Evolutionary conservation across 2,113 vertebrate genomes (phyloP), one percentile per base, ranked within the genome.

Genomic region (Gracilinanus agilis): DNA sequence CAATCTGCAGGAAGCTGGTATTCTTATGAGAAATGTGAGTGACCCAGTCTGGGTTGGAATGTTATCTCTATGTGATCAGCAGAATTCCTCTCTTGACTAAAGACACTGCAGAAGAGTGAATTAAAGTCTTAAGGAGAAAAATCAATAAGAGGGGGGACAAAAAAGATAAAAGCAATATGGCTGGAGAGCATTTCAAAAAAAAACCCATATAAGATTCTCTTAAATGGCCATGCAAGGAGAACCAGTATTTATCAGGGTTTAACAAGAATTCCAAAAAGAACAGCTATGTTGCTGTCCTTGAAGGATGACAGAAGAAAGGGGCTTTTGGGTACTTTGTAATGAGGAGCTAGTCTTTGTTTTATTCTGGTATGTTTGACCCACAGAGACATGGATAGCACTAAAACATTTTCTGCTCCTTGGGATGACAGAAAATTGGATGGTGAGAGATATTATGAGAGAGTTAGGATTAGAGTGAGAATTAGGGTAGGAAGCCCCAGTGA

Each of bases 81-180:
- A 96, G 98, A 98, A 98, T 98, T 97, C 98, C 97, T 97, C 97
- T 98, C 98, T 98, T 97, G 97, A 98, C 97, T 98, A 94, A 94
- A 97, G 97, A 97, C 97, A 98, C 97, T 96, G 95, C 97, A 97
- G 98, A 98, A 98, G 95, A 98, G 97, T 97, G 98, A 98, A 98
- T 98, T 98, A 98, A 98, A 98, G 98, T 98, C 98, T 98, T 98
- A 98, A 98, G 97, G 97, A 97, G 98, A 98, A 98, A 98, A 98
- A 98, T 98, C 98, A 98, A 98, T 98, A 98, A 97, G 95, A 40
- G n/a, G 1, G n/a, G 67, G 94, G 4, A 88, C 56, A 96, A 93
- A 96, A 96, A 97, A 97, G 94, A 95, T 97, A 96, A 90, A 96
- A 88, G 97, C 98, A 98, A 97, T 95, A 97, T 95, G 89, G 90